These are phyloP conservation scores for Drosophila neonasuta DNA, from an alignment of 2,888 invertebrate species.

Conservation along the genomic window DNA sequence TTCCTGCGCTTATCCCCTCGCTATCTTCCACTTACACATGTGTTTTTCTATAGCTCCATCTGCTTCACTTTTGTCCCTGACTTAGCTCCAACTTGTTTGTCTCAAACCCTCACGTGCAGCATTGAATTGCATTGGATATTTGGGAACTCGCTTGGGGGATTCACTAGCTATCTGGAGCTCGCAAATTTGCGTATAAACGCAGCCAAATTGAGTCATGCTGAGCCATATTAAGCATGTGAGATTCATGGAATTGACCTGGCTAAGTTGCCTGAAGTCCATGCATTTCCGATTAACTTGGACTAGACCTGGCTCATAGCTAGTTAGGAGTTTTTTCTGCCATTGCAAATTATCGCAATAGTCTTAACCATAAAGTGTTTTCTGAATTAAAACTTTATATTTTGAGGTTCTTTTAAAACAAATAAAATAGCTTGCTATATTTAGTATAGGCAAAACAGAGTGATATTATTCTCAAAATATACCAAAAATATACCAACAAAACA, in stretches of 20 bases:
- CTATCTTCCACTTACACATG: background rate
- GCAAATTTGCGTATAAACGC: constrained; percentile 59
- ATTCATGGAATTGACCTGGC: constrained; percentile 8
- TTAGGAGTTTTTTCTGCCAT: background rate
- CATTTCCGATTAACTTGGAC: constrained; percentile 16
- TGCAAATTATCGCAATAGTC: no score
- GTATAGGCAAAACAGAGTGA: no score
- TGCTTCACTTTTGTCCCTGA: constrained; percentile 28
- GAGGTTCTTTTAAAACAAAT: no score
- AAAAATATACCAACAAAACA: no score
- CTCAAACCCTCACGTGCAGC: constrained; percentile 29
- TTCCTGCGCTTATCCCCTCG: constrained; percentile 44
- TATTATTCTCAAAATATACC: no score
- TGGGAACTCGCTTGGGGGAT: background rate
- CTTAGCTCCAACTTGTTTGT: constrained; percentile 40
- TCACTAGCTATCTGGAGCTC: constrained; percentile 39
- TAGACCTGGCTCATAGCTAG: background rate
- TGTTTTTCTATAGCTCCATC: constrained; percentile 8
- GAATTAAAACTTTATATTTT: no score
- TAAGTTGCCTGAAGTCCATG: constrained; percentile 7
- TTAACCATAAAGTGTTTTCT: no score
- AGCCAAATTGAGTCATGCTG: constrained; percentile 44
- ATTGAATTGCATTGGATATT: constrained; percentile 32
- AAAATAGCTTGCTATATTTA: no score
- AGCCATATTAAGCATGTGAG: constrained; percentile 18